Percentiles rank a stretch among this genome's conserved stretches.
phyloP scores from a whole-genome alignment of 2,888 invertebrate species.

The Autographa gamma region DNA sequence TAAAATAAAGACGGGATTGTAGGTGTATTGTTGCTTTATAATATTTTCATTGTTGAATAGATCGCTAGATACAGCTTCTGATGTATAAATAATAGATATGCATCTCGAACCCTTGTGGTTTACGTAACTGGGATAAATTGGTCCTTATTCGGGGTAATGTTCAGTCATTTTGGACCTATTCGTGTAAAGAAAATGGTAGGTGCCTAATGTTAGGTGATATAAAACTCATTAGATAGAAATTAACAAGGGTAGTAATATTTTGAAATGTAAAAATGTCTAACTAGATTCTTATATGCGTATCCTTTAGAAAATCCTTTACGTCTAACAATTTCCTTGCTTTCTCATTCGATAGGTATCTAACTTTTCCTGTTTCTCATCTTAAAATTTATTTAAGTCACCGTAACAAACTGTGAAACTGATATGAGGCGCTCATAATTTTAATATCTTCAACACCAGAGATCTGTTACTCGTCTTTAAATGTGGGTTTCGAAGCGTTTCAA shows the following conservation, averaged over 20 bases:
- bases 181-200: neutral
- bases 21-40: conserved; percentile 63
- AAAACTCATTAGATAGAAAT: neutral
- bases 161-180: neutral
- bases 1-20: conserved; percentile 73
- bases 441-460: neutral
- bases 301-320: no score
- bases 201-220: neutral
- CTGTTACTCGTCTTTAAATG: neutral
- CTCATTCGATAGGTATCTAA: no score
- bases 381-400: no score
- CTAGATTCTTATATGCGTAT: neutral
- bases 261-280: neutral
- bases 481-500: neutral
- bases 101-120: conserved; percentile 28
- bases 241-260: neutral
- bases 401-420: no score
- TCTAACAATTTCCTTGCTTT: no score
- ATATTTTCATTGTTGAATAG: conserved; percentile 66
- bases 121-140: conserved; percentile 11
- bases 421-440: neutral
- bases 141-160: neutral
- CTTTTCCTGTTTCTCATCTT: no score
- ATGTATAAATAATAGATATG: conserved; percentile 46
- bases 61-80: conserved; percentile 51